Evolutionary conservation across 1,140 invertebrate species (phyloP).

Genomic region (Chymomyza costata): DNA sequence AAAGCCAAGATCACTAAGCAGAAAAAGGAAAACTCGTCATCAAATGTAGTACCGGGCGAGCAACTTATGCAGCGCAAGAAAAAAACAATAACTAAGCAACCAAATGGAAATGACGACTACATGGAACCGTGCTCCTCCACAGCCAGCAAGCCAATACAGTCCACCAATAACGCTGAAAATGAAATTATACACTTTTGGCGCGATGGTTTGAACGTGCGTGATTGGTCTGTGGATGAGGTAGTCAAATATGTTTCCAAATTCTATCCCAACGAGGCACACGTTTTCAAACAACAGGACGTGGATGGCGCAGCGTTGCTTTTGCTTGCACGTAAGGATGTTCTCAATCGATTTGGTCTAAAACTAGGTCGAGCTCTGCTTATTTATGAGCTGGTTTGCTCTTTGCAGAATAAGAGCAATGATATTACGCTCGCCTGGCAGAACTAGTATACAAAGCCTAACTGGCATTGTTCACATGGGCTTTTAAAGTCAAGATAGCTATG

Average conservation of each 20-base stretch:
- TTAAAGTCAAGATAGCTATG: too few species aligned
- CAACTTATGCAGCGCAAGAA: too few species aligned
- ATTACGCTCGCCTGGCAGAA: conserved; percentile 36
- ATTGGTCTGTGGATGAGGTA: conserved; percentile 62
- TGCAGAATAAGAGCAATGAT: conserved; percentile 48
- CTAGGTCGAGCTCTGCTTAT: conserved; percentile 62
- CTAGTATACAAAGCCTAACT: too few species aligned
- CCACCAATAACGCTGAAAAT: neutral
- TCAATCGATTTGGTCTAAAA: conserved; percentile 58
- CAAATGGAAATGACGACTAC: too few species aligned
- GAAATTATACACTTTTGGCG: neutral
- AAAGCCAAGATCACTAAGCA: too few species aligned
- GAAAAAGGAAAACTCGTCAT: too few species aligned
- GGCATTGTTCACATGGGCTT: too few species aligned
- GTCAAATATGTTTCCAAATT: conserved; percentile 34
- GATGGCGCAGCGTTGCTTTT: conserved; percentile 64
- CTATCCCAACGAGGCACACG: conserved; percentile 55
- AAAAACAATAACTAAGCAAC: too few species aligned
- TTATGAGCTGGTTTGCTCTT: conserved; percentile 47
- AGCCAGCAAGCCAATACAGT: neutral
- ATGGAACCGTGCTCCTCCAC: too few species aligned
- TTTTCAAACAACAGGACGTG: conserved; percentile 59
- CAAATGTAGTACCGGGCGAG: too few species aligned
- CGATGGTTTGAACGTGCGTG: too few species aligned
- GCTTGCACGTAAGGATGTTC: conserved; percentile 57